Conservation (phyloP, 37 sponge, comb jelly and placozoan species). For the Oscarella lobularis region DNA sequence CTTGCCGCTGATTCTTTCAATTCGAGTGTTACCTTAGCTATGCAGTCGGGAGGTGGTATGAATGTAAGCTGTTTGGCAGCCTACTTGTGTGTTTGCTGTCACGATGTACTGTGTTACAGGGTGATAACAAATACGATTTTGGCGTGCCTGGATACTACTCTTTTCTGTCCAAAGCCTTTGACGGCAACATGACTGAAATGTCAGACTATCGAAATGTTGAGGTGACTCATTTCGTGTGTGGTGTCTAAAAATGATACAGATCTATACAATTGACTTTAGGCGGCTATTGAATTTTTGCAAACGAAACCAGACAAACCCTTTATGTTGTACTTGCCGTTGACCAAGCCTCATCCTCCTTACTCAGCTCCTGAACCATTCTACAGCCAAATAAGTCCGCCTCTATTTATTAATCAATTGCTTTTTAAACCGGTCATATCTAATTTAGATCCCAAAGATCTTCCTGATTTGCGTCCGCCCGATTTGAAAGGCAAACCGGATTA, state of each 20-base stretch:
- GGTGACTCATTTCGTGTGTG: neutral
- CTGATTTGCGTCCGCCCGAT: neutral
- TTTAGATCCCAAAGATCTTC: neutral
- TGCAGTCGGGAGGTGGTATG: neutral
- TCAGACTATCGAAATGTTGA: neutral
- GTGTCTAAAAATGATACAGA: neutral
- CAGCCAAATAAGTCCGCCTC: neutral
- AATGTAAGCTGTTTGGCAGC: neutral
- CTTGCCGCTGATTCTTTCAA: neutral
- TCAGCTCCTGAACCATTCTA: neutral
- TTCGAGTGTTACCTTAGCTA: neutral
- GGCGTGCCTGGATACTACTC: neutral
- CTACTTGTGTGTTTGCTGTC: too few relatives aligned
- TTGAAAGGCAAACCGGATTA: neutral
- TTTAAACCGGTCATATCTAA: neutral
- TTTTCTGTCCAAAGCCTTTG: neutral
- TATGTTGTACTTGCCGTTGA: neutral
- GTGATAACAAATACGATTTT: neutral
- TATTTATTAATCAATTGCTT: too few relatives aligned
- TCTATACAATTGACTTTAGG: neutral
- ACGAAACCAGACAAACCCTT: neutral
- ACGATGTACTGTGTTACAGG: neutral
- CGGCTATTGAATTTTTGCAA: neutral
- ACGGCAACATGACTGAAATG: neutral
- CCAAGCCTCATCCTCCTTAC: neutral